Percentiles rank a stretch among this genome's conserved stretches.
Evolutionary conservation across 1,140 invertebrate species (phyloP).

Genomic region (Diprion similis): DNA sequence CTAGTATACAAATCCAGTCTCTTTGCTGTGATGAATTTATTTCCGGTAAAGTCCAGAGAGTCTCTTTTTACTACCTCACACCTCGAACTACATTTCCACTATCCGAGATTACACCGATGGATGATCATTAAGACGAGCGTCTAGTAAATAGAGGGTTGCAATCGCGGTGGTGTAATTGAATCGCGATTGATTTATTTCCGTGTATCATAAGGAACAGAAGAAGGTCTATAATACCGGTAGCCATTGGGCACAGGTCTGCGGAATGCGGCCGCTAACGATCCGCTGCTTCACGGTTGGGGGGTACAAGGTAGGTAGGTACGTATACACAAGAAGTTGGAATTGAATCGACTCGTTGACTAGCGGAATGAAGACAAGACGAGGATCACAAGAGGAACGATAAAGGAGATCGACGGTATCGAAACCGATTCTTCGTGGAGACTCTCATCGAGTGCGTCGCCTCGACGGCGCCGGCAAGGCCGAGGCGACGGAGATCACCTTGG

Average conservation of each 20-base stretch:
- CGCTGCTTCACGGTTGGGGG: neutral
- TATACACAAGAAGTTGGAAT: neutral
- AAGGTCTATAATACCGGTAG: neutral
- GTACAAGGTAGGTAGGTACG: too few species aligned
- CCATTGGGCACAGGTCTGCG: neutral
- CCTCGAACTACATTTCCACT: too few species aligned
- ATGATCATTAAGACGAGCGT: too few species aligned
- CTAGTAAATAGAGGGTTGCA: neutral
- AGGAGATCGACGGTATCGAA: neutral
- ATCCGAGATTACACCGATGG: too few species aligned
- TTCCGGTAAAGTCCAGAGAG: too few species aligned
- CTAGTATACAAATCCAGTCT: too few species aligned
- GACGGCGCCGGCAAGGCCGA: neutral
- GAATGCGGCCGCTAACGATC: conserved; percentile 4
- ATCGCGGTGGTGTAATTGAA: neutral
- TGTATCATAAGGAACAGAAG: too few species aligned
- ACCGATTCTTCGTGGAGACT: too few species aligned
- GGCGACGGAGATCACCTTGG: neutral
- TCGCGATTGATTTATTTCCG: neutral
- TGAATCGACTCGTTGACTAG: neutral
- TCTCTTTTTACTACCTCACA: too few species aligned
- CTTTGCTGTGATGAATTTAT: too few species aligned
- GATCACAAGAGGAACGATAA: neutral
- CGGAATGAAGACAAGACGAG: neutral
- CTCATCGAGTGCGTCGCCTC: neutral